Evolutionary conservation across 2,113 vertebrate genomes (phyloP).

Genomic region (Argyrosomus japonicus): DNA sequence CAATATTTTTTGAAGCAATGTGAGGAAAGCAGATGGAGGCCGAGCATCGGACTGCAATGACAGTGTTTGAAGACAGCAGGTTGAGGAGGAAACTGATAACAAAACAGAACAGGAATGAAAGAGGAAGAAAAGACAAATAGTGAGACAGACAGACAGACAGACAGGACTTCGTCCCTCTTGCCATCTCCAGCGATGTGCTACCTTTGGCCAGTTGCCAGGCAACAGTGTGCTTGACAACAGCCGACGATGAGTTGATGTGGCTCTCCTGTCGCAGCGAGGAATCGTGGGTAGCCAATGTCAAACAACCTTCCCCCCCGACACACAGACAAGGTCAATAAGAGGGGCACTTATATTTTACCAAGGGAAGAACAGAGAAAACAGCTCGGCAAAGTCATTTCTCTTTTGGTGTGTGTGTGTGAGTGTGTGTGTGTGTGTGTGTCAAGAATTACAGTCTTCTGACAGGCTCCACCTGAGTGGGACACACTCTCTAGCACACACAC

Average conservation of each 20-base stretch:
- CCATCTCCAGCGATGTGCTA: slow-evolving; percentile 35
- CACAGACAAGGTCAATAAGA: slow-evolving; percentile 54
- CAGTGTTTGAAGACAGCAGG: background rate
- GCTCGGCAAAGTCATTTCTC: background rate
- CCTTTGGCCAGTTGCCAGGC: slow-evolving; percentile 83
- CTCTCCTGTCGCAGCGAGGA: slow-evolving; percentile 36
- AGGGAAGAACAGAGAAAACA: slow-evolving; percentile 19
- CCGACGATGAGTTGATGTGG: slow-evolving; percentile 50
- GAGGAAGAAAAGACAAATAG: background rate
- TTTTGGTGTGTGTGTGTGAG: background rate
- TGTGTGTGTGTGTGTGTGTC: slow-evolving; percentile 4
- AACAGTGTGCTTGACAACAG: slow-evolving; percentile 73
- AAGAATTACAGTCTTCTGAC: background rate
- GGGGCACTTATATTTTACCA: slow-evolving; percentile 20
- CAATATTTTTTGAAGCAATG: background rate
- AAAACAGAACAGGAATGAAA: background rate
- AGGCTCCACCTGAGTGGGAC: background rate
- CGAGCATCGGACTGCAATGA: background rate
- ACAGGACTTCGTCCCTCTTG: slow-evolving; percentile 4
- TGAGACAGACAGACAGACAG: background rate
- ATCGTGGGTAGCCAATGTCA: slow-evolving; percentile 35
- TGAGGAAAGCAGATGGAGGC: background rate
- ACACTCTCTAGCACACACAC: background rate
- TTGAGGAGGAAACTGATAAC: background rate
- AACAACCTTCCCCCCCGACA: background rate